A percentile compares a stretch with the other conserved stretches of the same genome.
phyloP scores from a whole-genome alignment of 2,797 vertebrate genomes.

The Sebastes itinus region DNA sequence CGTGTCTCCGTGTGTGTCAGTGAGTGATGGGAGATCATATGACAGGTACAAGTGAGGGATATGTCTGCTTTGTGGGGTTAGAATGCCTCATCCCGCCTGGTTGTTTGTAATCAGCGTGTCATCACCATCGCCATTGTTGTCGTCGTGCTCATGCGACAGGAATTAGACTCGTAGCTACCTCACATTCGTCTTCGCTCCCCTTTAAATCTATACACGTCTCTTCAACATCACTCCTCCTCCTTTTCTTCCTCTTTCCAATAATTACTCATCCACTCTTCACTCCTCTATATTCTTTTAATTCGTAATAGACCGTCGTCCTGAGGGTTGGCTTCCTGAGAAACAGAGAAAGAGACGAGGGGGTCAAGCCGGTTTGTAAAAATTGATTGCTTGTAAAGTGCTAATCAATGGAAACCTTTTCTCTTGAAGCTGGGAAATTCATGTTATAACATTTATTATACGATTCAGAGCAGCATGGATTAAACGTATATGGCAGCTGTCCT shows the following conservation, averaged over 20 bases:
- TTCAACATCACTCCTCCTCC: conserved; percentile 62
- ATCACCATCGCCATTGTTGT: conserved; percentile 10
- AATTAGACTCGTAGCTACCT: neutral
- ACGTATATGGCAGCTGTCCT: conserved; percentile 60
- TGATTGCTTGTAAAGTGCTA: conserved; percentile 83
- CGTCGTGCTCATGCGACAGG: neutral
- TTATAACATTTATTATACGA: conserved; percentile 72
- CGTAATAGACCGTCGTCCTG: conserved; percentile 60
- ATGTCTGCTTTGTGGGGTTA: conserved; percentile 87
- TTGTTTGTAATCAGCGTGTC: conserved; percentile 52
- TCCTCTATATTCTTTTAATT: conserved; percentile 70
- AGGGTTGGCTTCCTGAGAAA: conserved; percentile 43
- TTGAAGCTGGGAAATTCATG: conserved; percentile 71
- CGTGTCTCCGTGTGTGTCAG: conserved; percentile 7
- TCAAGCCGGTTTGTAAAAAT: conserved; percentile 83
- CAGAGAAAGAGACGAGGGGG: conserved; percentile 49
- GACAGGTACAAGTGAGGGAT: conserved; percentile 93
- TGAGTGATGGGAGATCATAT: conserved; percentile 83
- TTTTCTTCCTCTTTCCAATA: conserved; percentile 79
- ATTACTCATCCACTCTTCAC: conserved; percentile 65
- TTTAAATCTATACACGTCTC: conserved; percentile 30
- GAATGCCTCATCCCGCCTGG: conserved; percentile 89
- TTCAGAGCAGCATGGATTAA: conserved; percentile 46
- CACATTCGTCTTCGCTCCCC: conserved; percentile 5
- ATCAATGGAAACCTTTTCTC: conserved; percentile 84